phyloP scores from a whole-genome alignment of 1,140 invertebrate species.

The Tenebrio molitor region DNA sequence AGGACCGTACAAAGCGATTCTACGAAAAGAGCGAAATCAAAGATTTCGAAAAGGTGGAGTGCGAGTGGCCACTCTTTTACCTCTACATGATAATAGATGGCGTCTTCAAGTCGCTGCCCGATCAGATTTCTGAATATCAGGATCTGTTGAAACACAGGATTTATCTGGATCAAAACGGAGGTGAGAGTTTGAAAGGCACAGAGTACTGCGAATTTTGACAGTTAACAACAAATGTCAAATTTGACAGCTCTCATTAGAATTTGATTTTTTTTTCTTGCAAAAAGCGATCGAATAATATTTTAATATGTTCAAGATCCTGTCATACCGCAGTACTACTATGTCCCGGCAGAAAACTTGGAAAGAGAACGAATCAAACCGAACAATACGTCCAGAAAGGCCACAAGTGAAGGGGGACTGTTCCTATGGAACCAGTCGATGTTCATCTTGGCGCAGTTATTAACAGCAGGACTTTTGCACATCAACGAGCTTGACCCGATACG shows the following conservation, averaged over 20 bases:
- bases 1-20: slow-evolving; percentile 70
- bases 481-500: slow-evolving; percentile 97
- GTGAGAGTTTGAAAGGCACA: slow-evolving; percentile 77
- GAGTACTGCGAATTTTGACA: not conserved
- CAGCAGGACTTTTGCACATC: slow-evolving; percentile 89
- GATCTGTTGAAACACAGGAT: slow-evolving; percentile 84
- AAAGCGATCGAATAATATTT: too few relatives aligned
- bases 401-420: slow-evolving; percentile 75
- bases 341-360: slow-evolving; percentile 85
- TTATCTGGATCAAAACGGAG: slow-evolving; percentile 80
- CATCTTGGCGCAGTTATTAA: slow-evolving; percentile 92
- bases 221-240: too few relatives aligned
- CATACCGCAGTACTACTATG: slow-evolving; percentile 89
- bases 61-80: slow-evolving; percentile 98
- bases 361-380: slow-evolving; percentile 81
- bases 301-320: slow-evolving; percentile 78
- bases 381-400: slow-evolving; percentile 75
- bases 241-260: too few relatives aligned
- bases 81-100: slow-evolving; percentile 97
- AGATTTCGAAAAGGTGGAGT: slow-evolving; percentile 97
- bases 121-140: slow-evolving; percentile 94
- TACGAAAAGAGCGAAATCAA: slow-evolving; percentile 78
- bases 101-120: slow-evolving; percentile 88
- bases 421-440: slow-evolving; percentile 96
- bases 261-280: too few relatives aligned